A percentile compares a stretch with the other conserved stretches of the same genome.
These are phyloP conservation scores for Scaptodrosophila latifasciaeformis DNA, from an alignment of 2,888 invertebrate species.

Conservation along the genomic window DNA sequence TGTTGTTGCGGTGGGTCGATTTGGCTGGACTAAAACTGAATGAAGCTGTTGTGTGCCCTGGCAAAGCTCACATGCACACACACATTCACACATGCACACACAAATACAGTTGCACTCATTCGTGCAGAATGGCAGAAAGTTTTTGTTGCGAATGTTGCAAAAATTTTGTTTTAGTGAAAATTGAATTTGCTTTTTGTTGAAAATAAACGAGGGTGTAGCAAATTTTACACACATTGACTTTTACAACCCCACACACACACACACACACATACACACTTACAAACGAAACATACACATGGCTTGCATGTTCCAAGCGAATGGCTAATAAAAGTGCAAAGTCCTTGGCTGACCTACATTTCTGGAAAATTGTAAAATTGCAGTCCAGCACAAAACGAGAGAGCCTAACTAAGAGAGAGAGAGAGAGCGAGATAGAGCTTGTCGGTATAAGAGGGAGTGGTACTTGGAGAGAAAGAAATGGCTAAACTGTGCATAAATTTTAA, in stretches of 20 bases:
- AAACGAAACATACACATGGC: background rate
- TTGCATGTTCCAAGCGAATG: slow-evolving; percentile 36
- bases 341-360: slow-evolving; percentile 57
- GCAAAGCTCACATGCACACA: background rate
- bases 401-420: slow-evolving; percentile 8
- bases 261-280: slow-evolving; percentile 4
- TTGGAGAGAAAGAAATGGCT: too few species aligned
- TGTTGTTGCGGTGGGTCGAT: too few species aligned
- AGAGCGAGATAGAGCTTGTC: slow-evolving; percentile 1
- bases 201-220: too few species aligned
- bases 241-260: background rate
- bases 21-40: background rate
- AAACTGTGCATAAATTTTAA: too few species aligned
- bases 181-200: too few species aligned
- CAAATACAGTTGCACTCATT: too few species aligned
- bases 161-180: slow-evolving; percentile 26
- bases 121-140: too few species aligned
- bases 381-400: background rate
- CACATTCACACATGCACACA: background rate
- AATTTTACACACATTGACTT: too few species aligned
- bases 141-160: slow-evolving; percentile 1
- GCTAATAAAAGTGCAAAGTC: slow-evolving; percentile 53
- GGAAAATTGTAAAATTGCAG: background rate
- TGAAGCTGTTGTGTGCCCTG: background rate
- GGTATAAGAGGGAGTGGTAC: too few species aligned